Evolutionary conservation across 2,113 vertebrate species (phyloP).

Genomic region (Archocentrus centrarchus): DNA sequence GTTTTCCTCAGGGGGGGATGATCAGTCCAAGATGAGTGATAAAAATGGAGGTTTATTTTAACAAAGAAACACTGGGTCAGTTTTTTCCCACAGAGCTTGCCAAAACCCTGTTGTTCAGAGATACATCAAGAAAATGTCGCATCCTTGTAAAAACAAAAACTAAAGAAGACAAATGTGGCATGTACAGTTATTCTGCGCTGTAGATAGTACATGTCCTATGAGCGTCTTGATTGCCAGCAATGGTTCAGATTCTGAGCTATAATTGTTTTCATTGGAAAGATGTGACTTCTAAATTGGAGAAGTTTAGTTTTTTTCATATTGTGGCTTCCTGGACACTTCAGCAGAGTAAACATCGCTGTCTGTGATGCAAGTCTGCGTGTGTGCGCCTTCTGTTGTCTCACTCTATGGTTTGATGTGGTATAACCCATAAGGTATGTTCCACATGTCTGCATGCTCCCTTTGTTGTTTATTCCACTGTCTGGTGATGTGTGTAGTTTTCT

Average conservation of each 20-base stretch:
- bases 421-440: slow-evolving; percentile 53
- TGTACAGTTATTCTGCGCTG: slow-evolving; percentile 2
- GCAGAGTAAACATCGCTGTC: slow-evolving; percentile 40
- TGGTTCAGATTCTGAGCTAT: neutral
- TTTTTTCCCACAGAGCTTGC: slow-evolving; percentile 77
- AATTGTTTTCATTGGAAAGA: slow-evolving; percentile 48
- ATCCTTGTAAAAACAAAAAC: slow-evolving; percentile 25
- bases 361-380: slow-evolving; percentile 41
- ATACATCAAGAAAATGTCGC: slow-evolving; percentile 22
- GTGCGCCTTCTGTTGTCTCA: slow-evolving; percentile 35
- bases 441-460: slow-evolving; percentile 38
- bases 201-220: neutral
- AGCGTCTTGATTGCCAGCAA: neutral
- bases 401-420: slow-evolving; percentile 53
- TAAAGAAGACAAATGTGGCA: neutral
- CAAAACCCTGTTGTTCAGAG: slow-evolving; percentile 49
- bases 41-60: slow-evolving; percentile 78
- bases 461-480: slow-evolving; percentile 51
- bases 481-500: slow-evolving; percentile 25
- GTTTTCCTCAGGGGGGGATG: slow-evolving; percentile 60
- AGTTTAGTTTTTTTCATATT: slow-evolving; percentile 58
- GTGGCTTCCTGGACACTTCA: slow-evolving; percentile 53
- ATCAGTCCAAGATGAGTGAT: slow-evolving; percentile 58
- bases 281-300: slow-evolving; percentile 22
- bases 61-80: slow-evolving; percentile 70